A percentile compares a stretch with the other conserved stretches of the same genome.
Evolutionary conservation across 2,797 vertebrate species (phyloP).

Genomic region (Acomys russatus): DNA sequence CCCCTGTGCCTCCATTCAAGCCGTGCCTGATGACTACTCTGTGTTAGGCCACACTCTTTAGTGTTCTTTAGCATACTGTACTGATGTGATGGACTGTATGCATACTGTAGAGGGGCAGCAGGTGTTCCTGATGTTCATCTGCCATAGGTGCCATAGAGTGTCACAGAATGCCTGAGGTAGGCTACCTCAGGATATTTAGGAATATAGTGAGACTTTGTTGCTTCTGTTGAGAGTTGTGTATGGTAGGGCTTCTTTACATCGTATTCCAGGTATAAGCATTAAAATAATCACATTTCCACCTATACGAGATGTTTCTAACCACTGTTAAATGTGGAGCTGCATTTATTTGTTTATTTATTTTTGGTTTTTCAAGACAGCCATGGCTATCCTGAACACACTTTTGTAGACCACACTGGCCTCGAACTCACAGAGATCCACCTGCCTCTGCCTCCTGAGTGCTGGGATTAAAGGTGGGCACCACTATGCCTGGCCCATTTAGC

Average conservation of each 20-base stretch:
- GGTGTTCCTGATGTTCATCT: neutral
- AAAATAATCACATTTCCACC: neutral
- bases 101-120: neutral
- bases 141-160: neutral
- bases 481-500: no score
- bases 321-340: slow-evolving; percentile 30
- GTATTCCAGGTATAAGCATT: neutral
- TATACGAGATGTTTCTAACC: neutral
- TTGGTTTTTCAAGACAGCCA: no score
- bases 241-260: neutral
- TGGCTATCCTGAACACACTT: no score
- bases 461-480: no score
- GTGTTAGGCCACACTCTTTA: neutral
- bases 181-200: neutral
- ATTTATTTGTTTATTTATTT: no score
- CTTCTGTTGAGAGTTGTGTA: neutral
- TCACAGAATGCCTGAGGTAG: neutral
- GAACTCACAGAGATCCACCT: no score
- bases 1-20: neutral
- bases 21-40: neutral
- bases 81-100: neutral
- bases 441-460: no score
- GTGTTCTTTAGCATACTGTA: neutral
- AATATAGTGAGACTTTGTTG: neutral
- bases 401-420: no score